Conservation (phyloP, 2,888 invertebrate species). For the Aporophyla lueneburgensis region DNA sequence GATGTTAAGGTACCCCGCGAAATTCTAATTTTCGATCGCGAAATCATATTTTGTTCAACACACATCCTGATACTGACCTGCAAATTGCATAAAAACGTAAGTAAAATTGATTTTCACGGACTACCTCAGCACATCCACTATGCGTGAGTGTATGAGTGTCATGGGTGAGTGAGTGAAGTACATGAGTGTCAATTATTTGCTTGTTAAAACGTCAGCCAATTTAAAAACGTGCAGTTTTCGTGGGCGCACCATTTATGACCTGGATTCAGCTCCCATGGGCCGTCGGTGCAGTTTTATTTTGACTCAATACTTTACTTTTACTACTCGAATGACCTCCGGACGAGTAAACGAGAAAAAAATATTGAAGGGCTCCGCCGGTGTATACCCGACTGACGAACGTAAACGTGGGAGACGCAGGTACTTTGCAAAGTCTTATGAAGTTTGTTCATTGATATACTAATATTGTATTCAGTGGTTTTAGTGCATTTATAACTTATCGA, state of each 20-base stretch:
- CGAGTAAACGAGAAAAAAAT: slow-evolving; percentile 78
- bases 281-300: slow-evolving; percentile 77
- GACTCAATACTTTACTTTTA: slow-evolving; percentile 84
- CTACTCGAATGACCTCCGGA: slow-evolving; percentile 85
- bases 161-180: no score
- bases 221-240: slow-evolving; percentile 64
- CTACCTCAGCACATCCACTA: no score
- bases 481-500: background rate
- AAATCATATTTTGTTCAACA: no score
- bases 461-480: background rate
- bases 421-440: background rate
- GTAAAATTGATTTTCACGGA: no score
- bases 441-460: background rate
- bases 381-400: slow-evolving; percentile 73
- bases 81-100: no score
- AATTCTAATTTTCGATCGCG: no score
- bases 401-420: slow-evolving; percentile 37
- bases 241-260: slow-evolving; percentile 82
- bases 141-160: no score
- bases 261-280: slow-evolving; percentile 82
- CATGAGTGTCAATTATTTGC: background rate
- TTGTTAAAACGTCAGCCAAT: slow-evolving; percentile 50
- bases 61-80: no score
- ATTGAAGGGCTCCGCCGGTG: slow-evolving; percentile 72
- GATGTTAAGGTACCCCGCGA: no score